A percentile compares a stretch with the other conserved stretches of the same genome.
Conservation (phyloP, 2,888 invertebrate genomes). For the Anthophora plumipes region DNA sequence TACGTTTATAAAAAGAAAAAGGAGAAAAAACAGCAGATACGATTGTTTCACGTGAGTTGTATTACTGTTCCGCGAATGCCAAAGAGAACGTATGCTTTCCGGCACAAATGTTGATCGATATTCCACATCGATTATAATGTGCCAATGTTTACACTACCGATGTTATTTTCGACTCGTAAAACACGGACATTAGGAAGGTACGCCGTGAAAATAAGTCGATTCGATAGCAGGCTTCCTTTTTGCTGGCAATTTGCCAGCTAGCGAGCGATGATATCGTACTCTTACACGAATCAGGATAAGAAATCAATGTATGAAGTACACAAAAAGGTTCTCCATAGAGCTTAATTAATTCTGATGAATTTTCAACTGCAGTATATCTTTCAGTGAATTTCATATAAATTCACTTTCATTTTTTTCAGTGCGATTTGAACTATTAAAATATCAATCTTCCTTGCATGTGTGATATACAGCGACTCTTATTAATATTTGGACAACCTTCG, state of each 20-base stretch:
- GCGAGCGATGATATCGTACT: constrained; percentile 38
- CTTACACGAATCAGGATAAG: constrained; percentile 37
- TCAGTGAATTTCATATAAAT: too few relatives aligned
- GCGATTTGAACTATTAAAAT: too few relatives aligned
- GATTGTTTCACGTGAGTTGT: not conserved
- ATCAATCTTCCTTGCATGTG: too few relatives aligned
- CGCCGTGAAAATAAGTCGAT: constrained; percentile 66
- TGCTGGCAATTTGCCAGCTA: constrained; percentile 59
- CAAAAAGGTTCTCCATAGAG: not conserved
- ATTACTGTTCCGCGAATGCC: constrained; percentile 4
- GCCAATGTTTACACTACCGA: constrained; percentile 65
- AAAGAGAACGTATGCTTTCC: constrained; percentile 19
- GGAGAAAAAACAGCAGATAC: not conserved
- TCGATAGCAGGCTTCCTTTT: constrained; percentile 62
- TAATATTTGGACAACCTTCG: too few relatives aligned
- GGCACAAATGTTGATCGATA: constrained; percentile 56
- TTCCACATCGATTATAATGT: constrained; percentile 66
- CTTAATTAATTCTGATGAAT: not conserved
- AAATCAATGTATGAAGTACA: constrained; percentile 9
- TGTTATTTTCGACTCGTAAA: constrained; percentile 69
- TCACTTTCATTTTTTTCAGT: not conserved
- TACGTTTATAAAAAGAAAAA: not conserved
- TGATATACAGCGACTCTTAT: too few relatives aligned
- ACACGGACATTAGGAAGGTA: constrained; percentile 58
- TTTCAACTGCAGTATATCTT: not conserved